Conservation (phyloP, 2,113 vertebrate species). For the Otus sunia region DNA sequence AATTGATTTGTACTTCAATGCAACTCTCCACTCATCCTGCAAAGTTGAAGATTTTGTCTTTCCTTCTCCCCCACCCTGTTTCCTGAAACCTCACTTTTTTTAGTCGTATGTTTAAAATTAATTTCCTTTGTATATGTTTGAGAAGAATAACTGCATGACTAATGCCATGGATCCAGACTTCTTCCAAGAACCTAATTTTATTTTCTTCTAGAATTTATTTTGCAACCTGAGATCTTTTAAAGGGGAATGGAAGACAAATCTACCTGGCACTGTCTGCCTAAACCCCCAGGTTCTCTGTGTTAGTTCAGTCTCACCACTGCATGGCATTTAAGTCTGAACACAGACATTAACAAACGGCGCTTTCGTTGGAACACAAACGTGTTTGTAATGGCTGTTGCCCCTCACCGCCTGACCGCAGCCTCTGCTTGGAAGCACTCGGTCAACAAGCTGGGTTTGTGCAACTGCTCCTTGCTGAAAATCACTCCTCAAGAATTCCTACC, state of each 20-base stretch:
- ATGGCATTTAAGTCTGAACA: not conserved
- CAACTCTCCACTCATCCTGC: not conserved
- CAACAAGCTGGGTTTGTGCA: not conserved
- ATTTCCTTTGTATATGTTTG: not conserved
- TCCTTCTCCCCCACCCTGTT: not conserved
- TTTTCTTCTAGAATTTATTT: not conserved
- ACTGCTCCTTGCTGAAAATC: not conserved
- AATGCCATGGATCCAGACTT: not conserved
- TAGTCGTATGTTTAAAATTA: not conserved
- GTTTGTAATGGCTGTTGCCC: not conserved
- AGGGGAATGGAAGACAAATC: not conserved
- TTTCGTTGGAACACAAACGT: fast-evolving
- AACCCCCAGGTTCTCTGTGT: too few relatives aligned
- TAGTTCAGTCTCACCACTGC: not conserved
- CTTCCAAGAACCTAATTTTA: not conserved
- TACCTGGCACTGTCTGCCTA: not conserved
- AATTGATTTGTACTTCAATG: not conserved
- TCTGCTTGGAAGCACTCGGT: not conserved
- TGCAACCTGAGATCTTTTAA: not conserved
- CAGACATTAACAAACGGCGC: not conserved
- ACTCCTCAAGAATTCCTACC: not conserved
- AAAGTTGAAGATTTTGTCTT: not conserved
- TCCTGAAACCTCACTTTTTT: not conserved
- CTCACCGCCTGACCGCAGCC: not conserved
- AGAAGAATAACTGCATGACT: not conserved